phyloP scores from a whole-genome alignment of 2,113 vertebrate genomes.

The Crotophaga sulcirostris region DNA sequence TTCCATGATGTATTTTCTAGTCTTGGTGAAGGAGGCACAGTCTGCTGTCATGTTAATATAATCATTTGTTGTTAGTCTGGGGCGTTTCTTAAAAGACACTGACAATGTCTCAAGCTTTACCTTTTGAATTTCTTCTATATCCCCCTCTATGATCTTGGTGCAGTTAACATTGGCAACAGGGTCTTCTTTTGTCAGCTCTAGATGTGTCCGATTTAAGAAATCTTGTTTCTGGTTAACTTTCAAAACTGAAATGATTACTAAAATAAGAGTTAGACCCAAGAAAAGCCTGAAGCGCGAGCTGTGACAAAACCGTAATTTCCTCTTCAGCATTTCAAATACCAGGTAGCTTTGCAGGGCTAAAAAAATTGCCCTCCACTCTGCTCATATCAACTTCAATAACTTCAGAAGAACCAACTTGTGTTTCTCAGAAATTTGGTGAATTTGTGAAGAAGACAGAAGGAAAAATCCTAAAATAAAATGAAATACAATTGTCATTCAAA shows the following conservation, averaged over 20 bases:
- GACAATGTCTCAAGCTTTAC: slow-evolving; percentile 78
- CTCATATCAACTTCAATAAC: not conserved
- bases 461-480: slow-evolving; percentile 32
- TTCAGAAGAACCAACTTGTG: not conserved
- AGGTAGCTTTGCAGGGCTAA: not conserved
- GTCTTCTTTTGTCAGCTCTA: slow-evolving; percentile 74
- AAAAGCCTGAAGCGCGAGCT: slow-evolving; percentile 53
- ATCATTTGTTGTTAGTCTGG: slow-evolving; percentile 70
- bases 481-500: not conserved
- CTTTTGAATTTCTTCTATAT: slow-evolving; percentile 76
- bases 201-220: slow-evolving; percentile 49
- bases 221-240: slow-evolving; percentile 72
- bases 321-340: slow-evolving; percentile 71
- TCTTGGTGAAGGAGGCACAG: slow-evolving; percentile 78
- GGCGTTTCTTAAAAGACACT: slow-evolving; percentile 68
- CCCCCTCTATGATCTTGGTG: slow-evolving; percentile 79
- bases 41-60: slow-evolving; percentile 82
- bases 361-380: not conserved
- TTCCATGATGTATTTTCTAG: slow-evolving; percentile 82
- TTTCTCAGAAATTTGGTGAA: not conserved
- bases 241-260: slow-evolving; percentile 63
- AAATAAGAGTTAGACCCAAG: slow-evolving; percentile 56
- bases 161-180: slow-evolving; percentile 78
- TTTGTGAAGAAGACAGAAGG: not conserved
- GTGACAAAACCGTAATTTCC: slow-evolving; percentile 82